Conservation (phyloP, 2,888 invertebrate species). For the Ceratothoa steindachneri region DNA sequence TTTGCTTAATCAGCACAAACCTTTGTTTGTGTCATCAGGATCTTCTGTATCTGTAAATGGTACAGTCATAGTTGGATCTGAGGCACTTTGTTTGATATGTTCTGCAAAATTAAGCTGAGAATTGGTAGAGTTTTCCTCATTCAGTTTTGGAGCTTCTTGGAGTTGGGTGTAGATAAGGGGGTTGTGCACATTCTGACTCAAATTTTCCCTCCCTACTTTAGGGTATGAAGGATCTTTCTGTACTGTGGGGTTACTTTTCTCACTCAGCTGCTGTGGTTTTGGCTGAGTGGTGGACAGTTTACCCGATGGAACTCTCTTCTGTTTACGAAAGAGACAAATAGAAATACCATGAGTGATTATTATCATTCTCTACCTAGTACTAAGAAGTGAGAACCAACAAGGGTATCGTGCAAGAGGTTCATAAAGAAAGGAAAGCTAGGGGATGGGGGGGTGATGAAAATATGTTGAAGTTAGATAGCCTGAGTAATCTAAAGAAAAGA, state of each 20-base stretch:
- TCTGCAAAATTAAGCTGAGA: background rate
- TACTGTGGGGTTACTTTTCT: background rate
- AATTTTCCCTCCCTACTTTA: background rate
- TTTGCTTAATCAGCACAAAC: too few species aligned
- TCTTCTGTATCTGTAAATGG: background rate
- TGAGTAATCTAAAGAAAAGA: too few species aligned
- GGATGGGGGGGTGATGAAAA: too few species aligned
- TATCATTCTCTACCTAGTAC: too few species aligned
- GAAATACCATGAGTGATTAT: too few species aligned
- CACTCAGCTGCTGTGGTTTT: background rate
- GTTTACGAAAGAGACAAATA: too few species aligned
- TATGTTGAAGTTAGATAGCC: too few species aligned
- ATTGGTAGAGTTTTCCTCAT: background rate
- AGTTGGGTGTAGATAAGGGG: background rate
- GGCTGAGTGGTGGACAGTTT: too few species aligned
- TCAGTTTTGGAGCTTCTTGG: background rate
- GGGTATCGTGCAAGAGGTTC: too few species aligned
- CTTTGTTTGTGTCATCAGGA: background rate
- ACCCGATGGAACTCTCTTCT: too few species aligned
- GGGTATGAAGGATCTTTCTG: background rate
- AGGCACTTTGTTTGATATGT: background rate
- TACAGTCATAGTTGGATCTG: background rate
- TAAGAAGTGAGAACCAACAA: too few species aligned
- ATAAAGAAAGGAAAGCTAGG: too few species aligned
- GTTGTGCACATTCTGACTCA: background rate